Conservation (phyloP, 2,113 vertebrate genomes). For the Lophura nycthemera region DNA sequence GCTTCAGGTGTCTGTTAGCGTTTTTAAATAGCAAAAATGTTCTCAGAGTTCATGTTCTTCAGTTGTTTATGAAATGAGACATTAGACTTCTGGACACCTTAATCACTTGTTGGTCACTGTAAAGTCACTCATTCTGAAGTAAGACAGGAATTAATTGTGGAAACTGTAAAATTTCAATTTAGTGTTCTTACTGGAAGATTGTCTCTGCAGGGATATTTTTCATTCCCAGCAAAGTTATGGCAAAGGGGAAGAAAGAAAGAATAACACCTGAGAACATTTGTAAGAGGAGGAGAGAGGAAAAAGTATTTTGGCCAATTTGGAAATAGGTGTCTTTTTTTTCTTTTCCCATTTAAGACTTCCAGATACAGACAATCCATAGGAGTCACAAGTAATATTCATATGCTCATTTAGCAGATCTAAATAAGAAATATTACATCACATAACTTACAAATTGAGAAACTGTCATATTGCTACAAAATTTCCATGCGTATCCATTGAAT, state of each 20-base stretch:
- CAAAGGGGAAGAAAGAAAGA: neutral
- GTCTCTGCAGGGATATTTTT: neutral
- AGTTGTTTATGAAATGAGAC: neutral
- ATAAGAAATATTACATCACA: neutral
- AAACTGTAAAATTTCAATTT: neutral
- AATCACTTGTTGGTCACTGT: neutral
- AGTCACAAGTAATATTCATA: neutral
- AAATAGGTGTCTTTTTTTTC: neutral
- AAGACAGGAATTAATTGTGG: neutral
- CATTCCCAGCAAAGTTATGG: neutral
- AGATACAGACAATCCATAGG: neutral
- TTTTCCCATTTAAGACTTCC: neutral
- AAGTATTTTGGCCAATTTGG: neutral
- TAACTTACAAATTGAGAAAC: constrained; percentile 28
- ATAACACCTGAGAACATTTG: neutral
- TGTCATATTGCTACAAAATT: constrained; percentile 25
- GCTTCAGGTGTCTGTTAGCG: neutral
- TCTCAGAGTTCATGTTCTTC: neutral
- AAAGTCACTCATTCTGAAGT: neutral
- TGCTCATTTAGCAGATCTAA: neutral
- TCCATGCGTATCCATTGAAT: neutral
- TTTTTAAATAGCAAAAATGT: neutral
- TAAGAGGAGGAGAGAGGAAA: neutral
- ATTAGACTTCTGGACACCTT: neutral
- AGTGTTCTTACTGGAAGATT: neutral